Conservation (phyloP, 1,140 invertebrate species). For the Danaus melanippus region DNA sequence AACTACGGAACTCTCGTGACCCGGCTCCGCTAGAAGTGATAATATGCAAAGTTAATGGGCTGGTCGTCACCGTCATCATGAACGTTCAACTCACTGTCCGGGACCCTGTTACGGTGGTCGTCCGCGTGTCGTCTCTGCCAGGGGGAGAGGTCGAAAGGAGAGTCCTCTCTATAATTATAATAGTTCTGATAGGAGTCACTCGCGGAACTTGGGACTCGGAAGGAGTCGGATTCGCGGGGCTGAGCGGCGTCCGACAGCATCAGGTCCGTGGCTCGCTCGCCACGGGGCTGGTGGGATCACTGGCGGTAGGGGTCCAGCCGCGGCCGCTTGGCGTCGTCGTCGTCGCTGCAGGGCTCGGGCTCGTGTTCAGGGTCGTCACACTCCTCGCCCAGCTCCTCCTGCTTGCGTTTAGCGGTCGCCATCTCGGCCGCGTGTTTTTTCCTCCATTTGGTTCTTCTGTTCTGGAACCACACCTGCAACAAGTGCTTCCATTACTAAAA, state of each 20-base stretch:
- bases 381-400: slow-evolving; percentile 90
- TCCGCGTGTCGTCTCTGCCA: slow-evolving; percentile 39
- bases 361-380: slow-evolving; percentile 67
- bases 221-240: slow-evolving; percentile 1
- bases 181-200: slow-evolving; percentile 28
- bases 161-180: slow-evolving; percentile 30
- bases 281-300: slow-evolving; percentile 41
- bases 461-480: slow-evolving; percentile 99
- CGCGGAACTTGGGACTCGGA: slow-evolving; percentile 21
- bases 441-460: slow-evolving; percentile 98
- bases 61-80: slow-evolving; percentile 40
- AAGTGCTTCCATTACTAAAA: too few species aligned
- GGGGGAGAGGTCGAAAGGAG: slow-evolving; percentile 53
- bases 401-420: slow-evolving; percentile 97
- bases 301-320: slow-evolving; percentile 60
- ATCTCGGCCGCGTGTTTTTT: slow-evolving; percentile 99
- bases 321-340: slow-evolving; percentile 67
- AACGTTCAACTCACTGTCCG: slow-evolving; percentile 38
- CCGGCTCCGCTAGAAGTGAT: slow-evolving; percentile 42
- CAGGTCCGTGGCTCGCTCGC: slow-evolving; percentile 10
- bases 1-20: too few species aligned
- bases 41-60: slow-evolving; percentile 67
- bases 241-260: background rate
- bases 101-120: slow-evolving; percentile 26
- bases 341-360: slow-evolving; percentile 62